These are phyloP conservation scores for Malurus leucopterus DNA, from an alignment of 2,797 vertebrate genomes.

Conservation along the genomic window DNA sequence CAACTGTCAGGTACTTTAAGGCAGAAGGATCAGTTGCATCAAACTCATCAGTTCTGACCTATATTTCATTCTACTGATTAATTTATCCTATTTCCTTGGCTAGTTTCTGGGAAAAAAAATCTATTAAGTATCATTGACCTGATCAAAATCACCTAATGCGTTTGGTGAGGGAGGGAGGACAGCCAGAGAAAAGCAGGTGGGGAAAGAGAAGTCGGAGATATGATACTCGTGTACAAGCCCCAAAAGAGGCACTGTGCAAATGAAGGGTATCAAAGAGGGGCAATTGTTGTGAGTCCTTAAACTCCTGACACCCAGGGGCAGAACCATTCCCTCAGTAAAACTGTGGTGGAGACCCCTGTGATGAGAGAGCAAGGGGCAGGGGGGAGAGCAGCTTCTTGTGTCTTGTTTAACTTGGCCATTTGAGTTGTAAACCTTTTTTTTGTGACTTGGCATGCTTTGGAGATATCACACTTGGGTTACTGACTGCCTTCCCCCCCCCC, in stretches of 20 bases:
- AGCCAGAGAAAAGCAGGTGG: conserved; percentile 6
- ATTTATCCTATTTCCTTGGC: conserved; percentile 52
- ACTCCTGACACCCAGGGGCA: neutral
- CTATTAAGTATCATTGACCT: conserved; percentile 28
- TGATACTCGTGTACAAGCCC: neutral
- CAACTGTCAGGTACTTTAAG: conserved; percentile 31
- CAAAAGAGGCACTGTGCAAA: conserved; percentile 37
- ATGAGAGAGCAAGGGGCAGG: neutral
- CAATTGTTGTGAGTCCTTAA: conserved; percentile 35
- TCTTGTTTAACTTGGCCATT: conserved; percentile 63
- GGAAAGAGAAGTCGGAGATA: neutral
- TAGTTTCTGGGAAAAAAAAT: conserved; percentile 25
- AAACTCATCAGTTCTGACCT: conserved; percentile 64
- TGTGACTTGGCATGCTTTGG: conserved; percentile 58
- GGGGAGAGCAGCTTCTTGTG: neutral
- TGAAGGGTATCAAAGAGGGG: neutral
- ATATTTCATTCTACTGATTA: conserved; percentile 54
- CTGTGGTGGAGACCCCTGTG: neutral
- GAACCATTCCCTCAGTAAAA: conserved; percentile 16
- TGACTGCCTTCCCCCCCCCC: neutral
- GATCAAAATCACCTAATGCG: conserved; percentile 29
- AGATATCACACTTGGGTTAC: conserved; percentile 47
- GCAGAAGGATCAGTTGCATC: conserved; percentile 56
- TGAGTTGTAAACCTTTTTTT: conserved; percentile 42
- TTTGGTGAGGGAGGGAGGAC: neutral